Base-by-base conservation (phyloP, 2,113 vertebrate genomes). In the Takifugu flavidus region DNA sequence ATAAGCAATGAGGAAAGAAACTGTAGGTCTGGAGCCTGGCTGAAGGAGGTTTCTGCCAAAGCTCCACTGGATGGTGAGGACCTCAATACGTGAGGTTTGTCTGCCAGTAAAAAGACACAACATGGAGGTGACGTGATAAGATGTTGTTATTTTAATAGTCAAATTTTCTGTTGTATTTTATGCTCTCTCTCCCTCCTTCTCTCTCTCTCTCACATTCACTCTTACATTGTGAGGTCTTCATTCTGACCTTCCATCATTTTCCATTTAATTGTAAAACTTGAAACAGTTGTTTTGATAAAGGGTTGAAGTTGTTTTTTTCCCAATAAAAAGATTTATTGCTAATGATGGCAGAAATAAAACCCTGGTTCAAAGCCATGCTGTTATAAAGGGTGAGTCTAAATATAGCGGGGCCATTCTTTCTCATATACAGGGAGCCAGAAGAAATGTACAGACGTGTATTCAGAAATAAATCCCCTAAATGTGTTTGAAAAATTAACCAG, bases 391-490 rank as follows among this genome's bases (percentile, higher is more conserved):
- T 31, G 29, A 31, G 29, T 31, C 29, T 31, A 31, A 31, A 31
- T 31, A 31, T 31, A 31, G 29, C 20, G 20, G 20, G 20, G 2
- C 34, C 34, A 39, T 59, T 49, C 46, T 67, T 50, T 52, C 50
- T 31, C 60, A 62, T 68, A 77, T 68, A 63, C 59, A 74, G 53
- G 62, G 47, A 64, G 76, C 50, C 1, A 13, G 53, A 49, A 78
- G 67, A 72, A 56, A 70, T 45, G 2, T 11, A 50, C 42, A 55
- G 63, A 39, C 2, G 11, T 39, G 34, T 10, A 39, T 10, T 20
- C 20, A 39, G 7, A 10, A 39, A 39, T 39, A 39, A 6, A 39
- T 39, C 7, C 34, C 6, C 34, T 1, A 4, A 1, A 34, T 34
- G 1, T 34, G 31, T 34, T 7, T 34, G 5, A 34, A 34, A 34